Percentiles rank a stretch among this genome's conserved stretches.
Evolutionary conservation across 2,888 invertebrate species (phyloP).

Genomic region (Cheilosia grossa): DNA sequence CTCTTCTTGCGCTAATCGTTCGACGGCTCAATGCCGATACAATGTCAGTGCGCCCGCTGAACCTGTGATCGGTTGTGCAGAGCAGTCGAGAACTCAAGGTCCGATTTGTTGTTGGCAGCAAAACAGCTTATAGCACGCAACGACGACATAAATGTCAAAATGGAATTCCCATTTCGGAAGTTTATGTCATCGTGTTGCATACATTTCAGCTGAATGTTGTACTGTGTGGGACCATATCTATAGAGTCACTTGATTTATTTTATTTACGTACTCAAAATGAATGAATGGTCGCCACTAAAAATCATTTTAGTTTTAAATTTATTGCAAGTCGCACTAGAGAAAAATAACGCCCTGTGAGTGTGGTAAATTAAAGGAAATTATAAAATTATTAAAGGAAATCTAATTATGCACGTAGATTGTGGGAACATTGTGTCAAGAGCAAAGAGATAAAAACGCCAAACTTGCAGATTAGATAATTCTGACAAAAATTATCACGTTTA

Average conservation of each 20-base stretch:
- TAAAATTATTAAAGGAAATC: too few relatives aligned
- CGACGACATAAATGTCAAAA: slow-evolving; percentile 55
- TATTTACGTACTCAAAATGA: too few relatives aligned
- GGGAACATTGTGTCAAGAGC: too few relatives aligned
- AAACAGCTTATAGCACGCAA: slow-evolving; percentile 3
- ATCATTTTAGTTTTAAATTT: too few relatives aligned
- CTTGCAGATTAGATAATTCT: too few relatives aligned
- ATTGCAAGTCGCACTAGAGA: too few relatives aligned
- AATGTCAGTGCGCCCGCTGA: background rate
- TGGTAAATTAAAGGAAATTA: too few relatives aligned
- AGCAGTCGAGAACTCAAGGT: slow-evolving; percentile 1
- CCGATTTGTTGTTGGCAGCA: slow-evolving; percentile 43
- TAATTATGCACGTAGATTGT: too few relatives aligned
- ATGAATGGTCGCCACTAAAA: too few relatives aligned
- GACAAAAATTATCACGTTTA: too few relatives aligned
- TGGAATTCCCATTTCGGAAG: slow-evolving; percentile 39
- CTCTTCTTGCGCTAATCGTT: slow-evolving; percentile 50
- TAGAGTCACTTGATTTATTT: background rate
- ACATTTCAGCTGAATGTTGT: background rate
- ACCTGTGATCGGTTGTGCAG: background rate
- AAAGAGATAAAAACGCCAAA: too few relatives aligned
- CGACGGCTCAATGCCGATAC: slow-evolving; percentile 26
- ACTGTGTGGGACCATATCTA: background rate
- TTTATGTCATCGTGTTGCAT: slow-evolving; percentile 48
- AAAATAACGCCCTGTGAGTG: too few relatives aligned